A percentile compares a stretch with the other conserved stretches of the same genome.
Evolutionary conservation across 2,797 vertebrate species (phyloP).

Genomic region (Decapterus maruadsi): DNA sequence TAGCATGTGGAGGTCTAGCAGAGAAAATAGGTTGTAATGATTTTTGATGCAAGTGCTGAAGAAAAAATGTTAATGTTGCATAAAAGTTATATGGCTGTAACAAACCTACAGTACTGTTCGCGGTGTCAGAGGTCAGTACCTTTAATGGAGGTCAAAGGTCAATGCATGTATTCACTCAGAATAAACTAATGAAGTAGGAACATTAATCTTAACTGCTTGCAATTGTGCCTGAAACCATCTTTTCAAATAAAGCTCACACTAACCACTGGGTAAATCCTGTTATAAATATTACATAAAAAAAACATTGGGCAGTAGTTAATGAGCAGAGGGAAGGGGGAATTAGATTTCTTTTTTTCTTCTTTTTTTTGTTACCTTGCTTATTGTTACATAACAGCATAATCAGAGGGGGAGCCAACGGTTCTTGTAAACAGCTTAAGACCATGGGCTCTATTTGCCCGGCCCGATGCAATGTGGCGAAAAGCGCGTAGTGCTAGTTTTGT

Average conservation of each 20-base stretch:
- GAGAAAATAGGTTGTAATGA: too few species aligned
- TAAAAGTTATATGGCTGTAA: too few species aligned
- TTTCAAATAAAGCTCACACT: not conserved
- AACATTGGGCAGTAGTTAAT: too few species aligned
- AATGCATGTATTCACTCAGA: not conserved
- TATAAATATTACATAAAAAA: not conserved
- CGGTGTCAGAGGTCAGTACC: too few species aligned
- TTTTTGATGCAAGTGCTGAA: not conserved
- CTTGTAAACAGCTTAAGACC: slow-evolving; percentile 11
- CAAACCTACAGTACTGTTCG: too few species aligned
- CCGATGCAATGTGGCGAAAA: too few species aligned
- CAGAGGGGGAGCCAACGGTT: not conserved
- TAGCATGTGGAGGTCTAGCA: not conserved
- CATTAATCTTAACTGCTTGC: not conserved
- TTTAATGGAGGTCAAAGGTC: not conserved
- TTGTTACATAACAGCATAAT: slow-evolving; percentile 3
- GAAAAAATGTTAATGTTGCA: too few species aligned
- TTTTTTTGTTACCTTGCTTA: slow-evolving; percentile 1
- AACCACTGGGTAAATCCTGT: not conserved
- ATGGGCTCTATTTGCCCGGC: too few species aligned
- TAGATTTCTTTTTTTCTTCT: not conserved
- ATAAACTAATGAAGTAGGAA: not conserved
- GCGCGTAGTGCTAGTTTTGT: too few species aligned
- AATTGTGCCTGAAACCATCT: not conserved
- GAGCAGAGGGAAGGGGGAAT: not conserved